Evolutionary conservation across 2,888 invertebrate genomes (phyloP).

Genomic region (Subacronicta megacephala): DNA sequence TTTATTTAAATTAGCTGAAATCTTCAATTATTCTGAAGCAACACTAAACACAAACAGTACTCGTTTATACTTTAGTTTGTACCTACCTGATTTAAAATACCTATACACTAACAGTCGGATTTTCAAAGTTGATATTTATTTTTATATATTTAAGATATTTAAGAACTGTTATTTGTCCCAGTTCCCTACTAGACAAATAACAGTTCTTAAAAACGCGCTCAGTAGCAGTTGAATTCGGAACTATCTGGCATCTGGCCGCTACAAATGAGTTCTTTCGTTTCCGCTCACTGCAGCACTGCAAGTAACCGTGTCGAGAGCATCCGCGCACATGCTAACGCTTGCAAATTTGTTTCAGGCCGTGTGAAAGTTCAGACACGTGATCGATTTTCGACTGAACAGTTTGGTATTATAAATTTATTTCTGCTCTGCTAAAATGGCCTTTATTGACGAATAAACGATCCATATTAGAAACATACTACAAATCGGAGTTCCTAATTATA

Average conservation of each 20-base stretch:
- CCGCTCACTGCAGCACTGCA: slow-evolving; percentile 11
- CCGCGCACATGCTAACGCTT: slow-evolving; percentile 39
- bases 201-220: slow-evolving; percentile 1
- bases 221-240: slow-evolving; percentile 8
- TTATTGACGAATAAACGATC: no score
- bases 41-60: no score
- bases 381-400: slow-evolving; percentile 37
- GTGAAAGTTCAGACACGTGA: slow-evolving; percentile 23
- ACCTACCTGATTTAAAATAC: no score
- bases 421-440: no score
- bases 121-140: background rate
- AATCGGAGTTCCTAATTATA: no score
- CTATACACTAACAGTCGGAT: background rate
- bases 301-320: slow-evolving; percentile 33
- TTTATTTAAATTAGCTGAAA: background rate
- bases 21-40: background rate
- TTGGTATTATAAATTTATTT: slow-evolving; percentile 2
- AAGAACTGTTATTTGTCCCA: background rate
- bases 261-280: slow-evolving; percentile 43
- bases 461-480: no score
- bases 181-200: no score
- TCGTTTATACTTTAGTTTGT: no score
- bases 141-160: no score
- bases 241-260: slow-evolving; percentile 19
- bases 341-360: slow-evolving; percentile 39